Conservation (phyloP, 2,888 invertebrate genomes). For the Drosophila subquinaria region DNA sequence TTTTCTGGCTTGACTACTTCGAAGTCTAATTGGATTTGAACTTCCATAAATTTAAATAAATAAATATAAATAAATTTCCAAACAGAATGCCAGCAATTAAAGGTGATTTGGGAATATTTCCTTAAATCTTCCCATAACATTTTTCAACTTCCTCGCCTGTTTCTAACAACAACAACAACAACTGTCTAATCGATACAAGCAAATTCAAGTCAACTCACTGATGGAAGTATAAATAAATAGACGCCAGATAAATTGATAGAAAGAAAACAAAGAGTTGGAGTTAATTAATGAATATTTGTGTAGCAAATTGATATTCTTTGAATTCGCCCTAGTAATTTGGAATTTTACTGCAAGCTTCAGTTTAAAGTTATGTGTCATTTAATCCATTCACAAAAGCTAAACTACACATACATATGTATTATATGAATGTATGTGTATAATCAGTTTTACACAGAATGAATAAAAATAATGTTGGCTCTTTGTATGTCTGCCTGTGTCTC, state of each 20-base stretch:
- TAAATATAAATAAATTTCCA: not conserved
- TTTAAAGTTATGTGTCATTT: conserved; percentile 10
- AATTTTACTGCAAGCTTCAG: not conserved
- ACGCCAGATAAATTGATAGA: conserved; percentile 1
- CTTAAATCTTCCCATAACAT: not conserved
- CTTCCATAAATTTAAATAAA: not conserved
- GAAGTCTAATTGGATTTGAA: not conserved
- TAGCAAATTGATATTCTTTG: conserved; percentile 28
- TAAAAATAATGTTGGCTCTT: conserved; percentile 40
- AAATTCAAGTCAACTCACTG: not conserved
- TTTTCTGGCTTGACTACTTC: not conserved
- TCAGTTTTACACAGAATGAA: conserved; percentile 36
- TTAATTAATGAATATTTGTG: conserved; percentile 38
- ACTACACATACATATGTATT: conserved; percentile 4
- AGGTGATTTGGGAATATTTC: conserved; percentile 2
- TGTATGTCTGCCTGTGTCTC: conserved; percentile 1
- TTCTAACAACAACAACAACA: not conserved
- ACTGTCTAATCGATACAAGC: conserved; percentile 7
- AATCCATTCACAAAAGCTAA: conserved; percentile 25
- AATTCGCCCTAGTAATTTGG: not conserved
- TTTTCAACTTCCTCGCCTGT: not conserved
- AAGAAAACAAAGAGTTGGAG: conserved; percentile 17
- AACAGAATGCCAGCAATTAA: not conserved
- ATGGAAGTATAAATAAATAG: conserved; percentile 19
- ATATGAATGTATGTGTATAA: conserved; percentile 12